phyloP scores from a whole-genome alignment of 2,113 vertebrate species.

The Oreochromis niloticus region DNA sequence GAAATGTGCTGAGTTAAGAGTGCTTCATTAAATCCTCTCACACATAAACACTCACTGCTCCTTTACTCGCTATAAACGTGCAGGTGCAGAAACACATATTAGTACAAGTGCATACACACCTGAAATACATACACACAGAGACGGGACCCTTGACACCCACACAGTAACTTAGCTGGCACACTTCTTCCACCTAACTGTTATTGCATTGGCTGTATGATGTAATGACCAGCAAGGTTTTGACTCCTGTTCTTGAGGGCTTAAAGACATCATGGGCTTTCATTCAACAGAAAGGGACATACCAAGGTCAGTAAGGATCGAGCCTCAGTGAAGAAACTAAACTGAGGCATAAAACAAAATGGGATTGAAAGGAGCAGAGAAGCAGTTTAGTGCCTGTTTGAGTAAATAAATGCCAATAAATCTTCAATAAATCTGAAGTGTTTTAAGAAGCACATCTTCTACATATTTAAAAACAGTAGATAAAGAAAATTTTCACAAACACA shows the following conservation, averaged over 20 bases:
- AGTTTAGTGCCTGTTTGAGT: background rate
- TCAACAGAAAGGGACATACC: background rate
- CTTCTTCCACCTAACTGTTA: conserved; percentile 16
- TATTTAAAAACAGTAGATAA: background rate
- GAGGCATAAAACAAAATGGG: background rate
- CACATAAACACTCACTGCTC: background rate
- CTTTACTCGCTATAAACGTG: background rate
- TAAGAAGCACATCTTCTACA: background rate
- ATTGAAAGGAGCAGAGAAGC: background rate
- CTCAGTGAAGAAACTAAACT: conserved; percentile 10
- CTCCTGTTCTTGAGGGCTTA: conserved; percentile 16
- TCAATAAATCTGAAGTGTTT: background rate
- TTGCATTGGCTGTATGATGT: conserved; percentile 23
- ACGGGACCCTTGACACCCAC: background rate
- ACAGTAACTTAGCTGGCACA: conserved; percentile 5
- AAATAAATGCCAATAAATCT: background rate
- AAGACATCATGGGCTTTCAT: conserved; percentile 15
- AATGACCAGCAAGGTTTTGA: conserved; percentile 40
- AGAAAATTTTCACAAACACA: background rate
- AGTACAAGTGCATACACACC: background rate
- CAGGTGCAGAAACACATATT: conserved; percentile 28
- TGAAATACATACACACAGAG: background rate
- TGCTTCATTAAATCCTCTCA: conserved; percentile 53
- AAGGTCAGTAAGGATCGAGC: conserved; percentile 24
- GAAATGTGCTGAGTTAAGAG: conserved; percentile 46